phyloP scores from a whole-genome alignment of 2,113 vertebrate species.

The Micronycteris hirsuta region DNA sequence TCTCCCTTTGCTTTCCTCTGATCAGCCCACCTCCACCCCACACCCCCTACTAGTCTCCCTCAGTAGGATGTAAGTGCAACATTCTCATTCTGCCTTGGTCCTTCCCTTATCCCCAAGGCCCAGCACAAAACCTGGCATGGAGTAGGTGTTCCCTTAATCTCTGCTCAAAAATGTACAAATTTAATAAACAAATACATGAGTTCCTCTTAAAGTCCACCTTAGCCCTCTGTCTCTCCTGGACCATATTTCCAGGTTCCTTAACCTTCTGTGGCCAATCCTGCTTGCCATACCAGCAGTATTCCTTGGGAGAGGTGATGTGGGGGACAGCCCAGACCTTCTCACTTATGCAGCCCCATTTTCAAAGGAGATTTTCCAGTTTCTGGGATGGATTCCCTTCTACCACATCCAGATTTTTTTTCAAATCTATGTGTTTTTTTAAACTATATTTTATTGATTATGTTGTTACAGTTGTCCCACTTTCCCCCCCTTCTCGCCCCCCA shows the following conservation, averaged over 20 bases:
- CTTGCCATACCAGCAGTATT: not conserved
- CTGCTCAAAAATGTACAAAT: not conserved
- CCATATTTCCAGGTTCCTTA: not conserved
- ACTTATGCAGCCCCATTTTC: not conserved
- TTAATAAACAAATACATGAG: not conserved
- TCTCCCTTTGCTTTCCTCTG: no score
- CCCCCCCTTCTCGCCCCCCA: no score
- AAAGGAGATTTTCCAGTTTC: not conserved
- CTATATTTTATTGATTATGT: no score
- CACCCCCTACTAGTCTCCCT: not conserved
- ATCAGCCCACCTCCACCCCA: not conserved
- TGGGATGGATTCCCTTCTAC: accelerated
- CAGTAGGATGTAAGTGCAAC: not conserved
- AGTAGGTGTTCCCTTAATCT: not conserved
- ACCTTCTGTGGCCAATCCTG: not conserved
- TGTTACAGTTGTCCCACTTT: no score
- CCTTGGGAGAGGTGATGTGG: not conserved
- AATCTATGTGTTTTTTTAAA: no score
- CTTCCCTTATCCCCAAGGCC: not conserved
- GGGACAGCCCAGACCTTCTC: not conserved
- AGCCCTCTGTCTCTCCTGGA: not conserved
- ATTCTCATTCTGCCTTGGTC: not conserved
- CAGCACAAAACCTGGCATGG: not conserved
- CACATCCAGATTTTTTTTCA: no score
- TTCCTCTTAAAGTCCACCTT: not conserved